These are phyloP conservation scores for Meiosimyza platycephala DNA, from an alignment of 2,888 invertebrate genomes.

Conservation along the genomic window DNA sequence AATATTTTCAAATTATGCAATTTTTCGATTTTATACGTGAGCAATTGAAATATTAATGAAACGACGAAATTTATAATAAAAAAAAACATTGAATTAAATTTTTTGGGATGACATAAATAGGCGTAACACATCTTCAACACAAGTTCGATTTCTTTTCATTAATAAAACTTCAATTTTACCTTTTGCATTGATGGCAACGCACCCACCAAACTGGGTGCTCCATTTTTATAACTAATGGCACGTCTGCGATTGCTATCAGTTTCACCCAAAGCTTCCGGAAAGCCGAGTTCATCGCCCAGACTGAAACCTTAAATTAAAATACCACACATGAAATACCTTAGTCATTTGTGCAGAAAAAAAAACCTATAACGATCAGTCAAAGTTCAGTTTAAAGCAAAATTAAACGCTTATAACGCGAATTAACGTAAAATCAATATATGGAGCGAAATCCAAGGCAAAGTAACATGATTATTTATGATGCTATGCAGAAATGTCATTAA, in stretches of 20 bases:
- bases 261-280: conserved; percentile 84
- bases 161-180: conserved; percentile 42
- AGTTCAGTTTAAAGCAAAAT: conserved; percentile 6
- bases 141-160: too few species aligned
- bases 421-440: conserved; percentile 4
- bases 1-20: too few species aligned
- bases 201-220: conserved; percentile 66
- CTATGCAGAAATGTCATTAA: conserved; percentile 46
- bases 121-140: too few species aligned
- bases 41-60: too few species aligned
- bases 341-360: conserved; percentile 1
- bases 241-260: conserved; percentile 78
- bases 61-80: too few species aligned
- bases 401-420: neutral
- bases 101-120: too few species aligned
- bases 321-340: conserved; percentile 42
- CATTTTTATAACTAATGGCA: conserved; percentile 72
- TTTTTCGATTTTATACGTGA: too few species aligned
- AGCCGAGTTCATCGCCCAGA: conserved; percentile 87
- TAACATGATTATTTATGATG: conserved; percentile 11
- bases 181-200: conserved; percentile 57
- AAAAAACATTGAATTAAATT: too few species aligned
- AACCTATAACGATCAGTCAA: neutral
- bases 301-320: conserved; percentile 76
- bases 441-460: conserved; percentile 21